Evolutionary conservation across 2,113 vertebrate species (phyloP).

Genomic region (Colinus virginianus): DNA sequence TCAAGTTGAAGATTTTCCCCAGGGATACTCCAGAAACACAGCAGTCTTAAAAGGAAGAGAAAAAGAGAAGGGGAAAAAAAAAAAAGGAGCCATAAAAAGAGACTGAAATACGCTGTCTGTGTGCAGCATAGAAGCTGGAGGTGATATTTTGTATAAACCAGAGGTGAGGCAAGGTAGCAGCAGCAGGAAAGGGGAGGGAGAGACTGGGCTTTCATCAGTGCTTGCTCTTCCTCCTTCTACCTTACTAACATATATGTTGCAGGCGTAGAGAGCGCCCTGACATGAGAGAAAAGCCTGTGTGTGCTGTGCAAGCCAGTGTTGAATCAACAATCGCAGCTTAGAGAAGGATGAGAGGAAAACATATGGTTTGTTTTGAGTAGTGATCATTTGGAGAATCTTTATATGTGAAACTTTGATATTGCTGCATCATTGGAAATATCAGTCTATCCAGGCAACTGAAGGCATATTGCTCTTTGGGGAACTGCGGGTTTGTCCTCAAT

Average conservation of each 20-base stretch:
- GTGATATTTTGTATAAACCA: background rate
- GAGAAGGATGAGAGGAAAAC: background rate
- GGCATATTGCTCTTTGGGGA: background rate
- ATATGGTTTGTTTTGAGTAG: background rate
- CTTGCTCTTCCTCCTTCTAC: background rate
- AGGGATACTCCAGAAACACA: constrained; percentile 66
- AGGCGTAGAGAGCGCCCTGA: constrained; percentile 17
- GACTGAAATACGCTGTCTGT: background rate
- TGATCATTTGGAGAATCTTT: background rate
- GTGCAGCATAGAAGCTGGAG: background rate
- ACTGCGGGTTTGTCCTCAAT: background rate
- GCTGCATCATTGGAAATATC: background rate
- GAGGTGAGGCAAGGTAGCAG: background rate
- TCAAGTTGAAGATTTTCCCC: constrained; percentile 67
- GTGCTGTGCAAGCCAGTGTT: background rate
- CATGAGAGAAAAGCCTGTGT: background rate
- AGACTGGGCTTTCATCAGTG: background rate
- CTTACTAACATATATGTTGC: background rate
- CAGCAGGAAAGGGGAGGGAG: background rate
- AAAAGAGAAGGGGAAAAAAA: background rate
- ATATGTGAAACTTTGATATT: background rate
- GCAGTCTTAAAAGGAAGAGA: constrained; percentile 34
- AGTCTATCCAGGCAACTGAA: background rate
- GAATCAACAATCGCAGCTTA: background rate
- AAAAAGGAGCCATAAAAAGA: background rate